phyloP scores from a whole-genome alignment of 2,113 vertebrate species.

The Podocnemis expansa region DNA sequence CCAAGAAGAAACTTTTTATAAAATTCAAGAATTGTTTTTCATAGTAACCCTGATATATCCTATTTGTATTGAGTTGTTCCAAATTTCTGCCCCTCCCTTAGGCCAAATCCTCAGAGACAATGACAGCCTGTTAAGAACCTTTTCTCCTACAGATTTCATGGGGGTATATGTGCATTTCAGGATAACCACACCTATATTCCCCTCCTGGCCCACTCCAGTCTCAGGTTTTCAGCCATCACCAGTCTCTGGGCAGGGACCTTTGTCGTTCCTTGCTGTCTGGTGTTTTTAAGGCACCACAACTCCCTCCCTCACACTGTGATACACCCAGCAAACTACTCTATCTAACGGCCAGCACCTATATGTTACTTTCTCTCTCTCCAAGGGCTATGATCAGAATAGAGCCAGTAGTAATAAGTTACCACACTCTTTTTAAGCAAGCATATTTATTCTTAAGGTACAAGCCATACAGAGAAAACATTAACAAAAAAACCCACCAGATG shows the following conservation, averaged over 20 bases:
- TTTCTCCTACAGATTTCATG: neutral
- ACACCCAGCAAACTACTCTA: neutral
- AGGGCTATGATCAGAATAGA: neutral
- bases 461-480: neutral
- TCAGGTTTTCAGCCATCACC: no score
- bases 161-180: neutral
- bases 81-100: neutral
- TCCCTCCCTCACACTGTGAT: no score
- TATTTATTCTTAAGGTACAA: neutral
- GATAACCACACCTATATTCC: no score
- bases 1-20: constrained; percentile 55
- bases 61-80: neutral
- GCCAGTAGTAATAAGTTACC: neutral
- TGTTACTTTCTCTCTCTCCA: neutral
- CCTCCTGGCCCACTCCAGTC: no score
- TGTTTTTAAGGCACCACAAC: no score
- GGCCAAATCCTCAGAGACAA: no score
- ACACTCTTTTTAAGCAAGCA: neutral
- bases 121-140: no score
- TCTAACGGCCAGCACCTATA: neutral
- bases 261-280: no score
- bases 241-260: no score
- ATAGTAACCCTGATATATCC: neutral
- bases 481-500: neutral
- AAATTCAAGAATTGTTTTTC: constrained; percentile 43